These are phyloP conservation scores for Polypedilum pembai DNA, from an alignment of 1,140 invertebrate genomes.

Conservation along the genomic window DNA sequence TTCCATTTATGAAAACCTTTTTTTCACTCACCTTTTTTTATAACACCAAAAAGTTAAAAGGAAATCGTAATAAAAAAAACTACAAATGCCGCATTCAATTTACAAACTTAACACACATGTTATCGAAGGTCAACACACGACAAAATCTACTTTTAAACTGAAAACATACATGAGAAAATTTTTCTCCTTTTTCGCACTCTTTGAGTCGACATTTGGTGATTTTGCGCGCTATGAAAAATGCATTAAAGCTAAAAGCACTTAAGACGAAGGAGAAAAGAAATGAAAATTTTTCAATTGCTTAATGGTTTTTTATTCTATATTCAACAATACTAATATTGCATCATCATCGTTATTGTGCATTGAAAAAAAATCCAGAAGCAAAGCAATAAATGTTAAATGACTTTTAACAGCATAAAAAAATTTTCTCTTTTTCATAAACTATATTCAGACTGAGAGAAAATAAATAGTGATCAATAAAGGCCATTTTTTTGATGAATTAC, in stretches of 20 bases:
- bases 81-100: not conserved
- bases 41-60: not conserved
- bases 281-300: not conserved
- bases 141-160: not conserved
- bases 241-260: not conserved
- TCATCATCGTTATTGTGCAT: not conserved
- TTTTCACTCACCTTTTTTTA: not conserved
- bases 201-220: not conserved
- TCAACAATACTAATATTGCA: not conserved
- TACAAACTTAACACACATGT: not conserved
- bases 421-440: too few species aligned
- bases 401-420: not conserved
- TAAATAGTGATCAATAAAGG: too few species aligned
- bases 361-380: not conserved
- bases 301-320: not conserved
- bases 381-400: slow-evolving; percentile 9
- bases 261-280: not conserved
- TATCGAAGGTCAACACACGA: not conserved
- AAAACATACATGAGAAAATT: not conserved
- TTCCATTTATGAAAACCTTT: too few species aligned
- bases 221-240: not conserved
- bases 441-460: too few species aligned
- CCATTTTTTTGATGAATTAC: not conserved
- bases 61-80: not conserved
- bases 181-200: not conserved